Percentiles rank a stretch among this genome's conserved stretches.
Evolutionary conservation across 1,140 invertebrate genomes (phyloP).

Genomic region (Heliconius melpomene): DNA sequence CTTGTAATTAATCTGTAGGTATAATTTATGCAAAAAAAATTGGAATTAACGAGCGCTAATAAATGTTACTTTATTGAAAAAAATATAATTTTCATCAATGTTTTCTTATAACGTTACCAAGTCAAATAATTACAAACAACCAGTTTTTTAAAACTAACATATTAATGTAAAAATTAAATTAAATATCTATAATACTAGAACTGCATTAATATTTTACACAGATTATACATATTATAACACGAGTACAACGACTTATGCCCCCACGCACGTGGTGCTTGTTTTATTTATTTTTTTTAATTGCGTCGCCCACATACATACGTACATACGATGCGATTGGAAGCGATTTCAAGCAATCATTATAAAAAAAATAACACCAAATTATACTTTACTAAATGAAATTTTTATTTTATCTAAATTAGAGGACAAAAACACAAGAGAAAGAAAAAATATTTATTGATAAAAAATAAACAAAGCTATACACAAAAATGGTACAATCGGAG

Average conservation of each 20-base stretch:
- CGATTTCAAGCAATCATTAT: constrained; percentile 29
- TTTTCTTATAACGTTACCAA: too few relatives aligned
- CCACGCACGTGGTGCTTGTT: constrained; percentile 60
- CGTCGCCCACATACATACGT: constrained; percentile 57
- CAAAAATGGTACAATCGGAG: neutral
- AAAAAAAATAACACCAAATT: neutral
- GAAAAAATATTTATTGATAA: neutral
- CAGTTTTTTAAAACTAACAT: too few relatives aligned
- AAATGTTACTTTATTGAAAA: too few relatives aligned
- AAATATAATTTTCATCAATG: too few relatives aligned
- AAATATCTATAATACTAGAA: too few relatives aligned
- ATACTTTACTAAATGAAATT: neutral
- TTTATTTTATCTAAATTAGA: neutral
- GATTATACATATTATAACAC: constrained; percentile 7
- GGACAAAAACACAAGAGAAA: neutral
- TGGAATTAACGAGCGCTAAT: too few relatives aligned
- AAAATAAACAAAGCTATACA: neutral
- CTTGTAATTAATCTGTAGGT: too few relatives aligned
- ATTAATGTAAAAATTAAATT: too few relatives aligned
- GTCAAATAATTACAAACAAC: too few relatives aligned
- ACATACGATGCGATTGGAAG: constrained; percentile 34
- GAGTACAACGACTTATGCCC: constrained; percentile 44
- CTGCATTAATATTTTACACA: neutral
- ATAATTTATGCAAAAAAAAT: too few relatives aligned
- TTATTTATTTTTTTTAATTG: constrained; percentile 77